Percentiles rank a stretch among this genome's conserved stretches.
phyloP scores from a whole-genome alignment of 2,888 invertebrate species.

The Melanotus villosus region DNA sequence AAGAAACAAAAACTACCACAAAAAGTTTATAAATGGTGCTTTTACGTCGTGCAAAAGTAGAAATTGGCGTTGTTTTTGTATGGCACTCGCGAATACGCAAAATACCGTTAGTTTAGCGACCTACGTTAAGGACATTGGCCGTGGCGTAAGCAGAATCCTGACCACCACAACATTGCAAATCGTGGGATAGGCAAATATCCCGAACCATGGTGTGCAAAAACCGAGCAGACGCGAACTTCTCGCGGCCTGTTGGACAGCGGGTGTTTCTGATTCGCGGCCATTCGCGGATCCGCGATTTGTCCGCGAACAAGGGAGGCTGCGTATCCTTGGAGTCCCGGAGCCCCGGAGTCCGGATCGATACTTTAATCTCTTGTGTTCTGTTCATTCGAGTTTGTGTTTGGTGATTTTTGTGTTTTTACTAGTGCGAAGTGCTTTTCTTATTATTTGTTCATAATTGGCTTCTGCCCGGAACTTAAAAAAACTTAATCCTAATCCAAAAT shows the following conservation, averaged over 20 bases:
- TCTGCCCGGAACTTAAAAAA: no score
- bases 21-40: no score
- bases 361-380: not conserved
- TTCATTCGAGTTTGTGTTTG: not conserved
- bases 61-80: no score
- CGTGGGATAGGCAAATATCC: slow-evolving; percentile 58
- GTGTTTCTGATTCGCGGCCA: slow-evolving; percentile 55
- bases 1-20: no score
- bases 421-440: no score
- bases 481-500: no score
- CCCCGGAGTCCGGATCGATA: slow-evolving; percentile 6
- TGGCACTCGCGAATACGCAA: slow-evolving; percentile 54
- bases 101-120: slow-evolving; percentile 65
- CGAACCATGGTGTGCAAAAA: slow-evolving; percentile 63
- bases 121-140: slow-evolving; percentile 66
- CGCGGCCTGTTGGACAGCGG: slow-evolving; percentile 44
- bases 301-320: slow-evolving; percentile 39
- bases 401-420: not conserved
- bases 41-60: no score
- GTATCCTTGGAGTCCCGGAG: slow-evolving; percentile 34
- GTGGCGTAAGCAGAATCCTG: slow-evolving; percentile 61
- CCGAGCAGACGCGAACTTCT: slow-evolving; percentile 61
- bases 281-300: slow-evolving; percentile 63
- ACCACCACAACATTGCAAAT: slow-evolving; percentile 67
- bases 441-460: no score